Percentiles rank a stretch among this genome's conserved stretches.
These are phyloP conservation scores for Epinephelus coioides DNA, from an alignment of 2,797 vertebrate species.

Conservation along the genomic window DNA sequence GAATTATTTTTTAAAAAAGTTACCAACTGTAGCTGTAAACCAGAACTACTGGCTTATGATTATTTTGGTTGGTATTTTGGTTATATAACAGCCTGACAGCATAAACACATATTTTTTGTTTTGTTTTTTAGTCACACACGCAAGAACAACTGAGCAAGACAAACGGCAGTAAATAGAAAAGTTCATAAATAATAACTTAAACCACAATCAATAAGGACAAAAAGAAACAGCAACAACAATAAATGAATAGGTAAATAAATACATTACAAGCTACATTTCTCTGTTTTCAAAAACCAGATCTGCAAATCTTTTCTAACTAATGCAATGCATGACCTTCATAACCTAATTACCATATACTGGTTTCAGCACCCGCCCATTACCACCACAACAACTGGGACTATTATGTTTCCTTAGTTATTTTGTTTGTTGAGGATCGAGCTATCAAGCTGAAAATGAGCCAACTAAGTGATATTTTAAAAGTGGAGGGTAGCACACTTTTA, in stretches of 20 bases:
- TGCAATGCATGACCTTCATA: too few species aligned
- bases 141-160: neutral
- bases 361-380: too few species aligned
- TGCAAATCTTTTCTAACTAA: too few species aligned
- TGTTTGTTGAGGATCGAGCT: neutral
- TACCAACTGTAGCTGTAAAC: too few species aligned
- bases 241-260: neutral
- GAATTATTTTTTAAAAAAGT: too few species aligned
- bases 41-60: too few species aligned
- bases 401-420: neutral
- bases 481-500: neutral
- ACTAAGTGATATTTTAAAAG: neutral
- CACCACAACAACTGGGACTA: neutral
- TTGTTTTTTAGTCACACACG: too few species aligned
- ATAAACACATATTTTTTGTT: too few species aligned
- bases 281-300: too few species aligned
- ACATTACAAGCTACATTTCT: neutral
- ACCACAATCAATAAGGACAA: neutral
- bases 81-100: too few species aligned
- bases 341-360: too few species aligned
- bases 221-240: neutral
- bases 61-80: too few species aligned
- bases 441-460: neutral
- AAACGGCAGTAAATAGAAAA: neutral
- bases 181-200: neutral